Evolutionary conservation across 2,797 vertebrate genomes (phyloP), one percentile per base, ranked within the genome.

Genomic region (Sebastes trivittatus): DNA sequence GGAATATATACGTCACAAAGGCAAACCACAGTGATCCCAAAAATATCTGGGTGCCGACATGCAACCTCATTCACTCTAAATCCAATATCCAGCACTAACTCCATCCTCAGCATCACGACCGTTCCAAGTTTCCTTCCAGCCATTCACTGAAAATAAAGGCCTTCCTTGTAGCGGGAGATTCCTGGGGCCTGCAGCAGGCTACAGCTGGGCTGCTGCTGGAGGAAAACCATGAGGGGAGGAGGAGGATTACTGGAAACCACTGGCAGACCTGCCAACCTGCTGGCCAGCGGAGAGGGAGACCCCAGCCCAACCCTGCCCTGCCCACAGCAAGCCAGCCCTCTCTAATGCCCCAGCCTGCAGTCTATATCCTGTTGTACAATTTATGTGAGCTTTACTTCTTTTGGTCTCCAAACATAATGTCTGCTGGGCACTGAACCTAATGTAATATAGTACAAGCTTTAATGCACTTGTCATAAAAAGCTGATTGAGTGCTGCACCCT

Each of bases 241-340:
- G 94, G 85, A 87, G 87, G 77, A 89, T 94, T 94, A 94, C 94
- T 93, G 94, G 94, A 95, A 95, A 93, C 85, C 87, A 82, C 83
- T 89, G 89, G 93, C 82, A 91, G 85, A 78, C 72, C 84, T 92
- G 85, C 89, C 90, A 92, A 86, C 82, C 78, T 87, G 74, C 75
- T 78, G 84, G 88, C 84, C 58, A 72, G 71, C 34, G 66, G 78
- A 84, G 80, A 88, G 85, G 91, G 89, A 90, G 91, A 92, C 91
- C 92, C 92, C 72, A 29, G 72, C 74, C 83, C 73, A 72, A 88
- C 86, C 81, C 74, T 65, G 80, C 78, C 86, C 81, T 81, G 75
- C 74, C 86, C 78, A 87, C 30, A 75, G 68, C 56, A 58, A 87
- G 72, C 56, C 63, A 72, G 71, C 59, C 84, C 42, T 62, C 52